Base-by-base conservation (phyloP, 2,797 vertebrate species). In the Pygocentrus nattereri region DNA sequence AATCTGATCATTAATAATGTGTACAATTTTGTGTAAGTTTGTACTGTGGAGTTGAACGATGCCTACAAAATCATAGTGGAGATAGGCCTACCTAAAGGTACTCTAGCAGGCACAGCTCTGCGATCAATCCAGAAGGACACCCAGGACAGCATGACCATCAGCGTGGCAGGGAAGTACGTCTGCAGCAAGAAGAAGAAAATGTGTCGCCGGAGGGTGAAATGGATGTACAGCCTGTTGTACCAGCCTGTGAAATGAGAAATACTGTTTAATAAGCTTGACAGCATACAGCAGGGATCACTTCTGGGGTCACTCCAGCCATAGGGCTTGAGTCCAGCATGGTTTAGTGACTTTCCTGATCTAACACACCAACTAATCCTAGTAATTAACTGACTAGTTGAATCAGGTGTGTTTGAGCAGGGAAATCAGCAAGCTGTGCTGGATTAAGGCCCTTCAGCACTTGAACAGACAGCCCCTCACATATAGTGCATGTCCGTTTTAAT, bases 111-210 rank as follows among this genome's bases (percentile, higher is more conserved):
- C 50, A 99, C 97, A 0, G 98, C 98, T 90, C 96, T 93, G 76
- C 91, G 96, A 75, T 99, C 98, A 0, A 99, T 99, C 98, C 98
- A 99, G 92, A 99, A 99, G 41, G 98, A 99, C 74, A 99, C 98
- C 97, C 98, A 99, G 87, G 98, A 99, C 84, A 99, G 81, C 96
- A 99, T 98, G 90, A 98, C 97, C 97, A 99, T 98, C 67, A 98
- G 92, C 0, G 96, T 98, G 5, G 97, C 97, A 0, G 98, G 98
- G 75, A 99, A 99, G 83, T 99, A 99, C 4, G 97, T 99, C 90
- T 99, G 98, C 38, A 99, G 96, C 92, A 99, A 88, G 92, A 99
- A 99, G 93, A 99, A 99, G 93, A 99, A 99, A 91, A 99, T 98
- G 91, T 99, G 97, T 4, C 97, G 94, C 16, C 94, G 94, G 76